These are phyloP conservation scores for Lamproptera curius DNA, from an alignment of 2,888 invertebrate species.

Conservation along the genomic window DNA sequence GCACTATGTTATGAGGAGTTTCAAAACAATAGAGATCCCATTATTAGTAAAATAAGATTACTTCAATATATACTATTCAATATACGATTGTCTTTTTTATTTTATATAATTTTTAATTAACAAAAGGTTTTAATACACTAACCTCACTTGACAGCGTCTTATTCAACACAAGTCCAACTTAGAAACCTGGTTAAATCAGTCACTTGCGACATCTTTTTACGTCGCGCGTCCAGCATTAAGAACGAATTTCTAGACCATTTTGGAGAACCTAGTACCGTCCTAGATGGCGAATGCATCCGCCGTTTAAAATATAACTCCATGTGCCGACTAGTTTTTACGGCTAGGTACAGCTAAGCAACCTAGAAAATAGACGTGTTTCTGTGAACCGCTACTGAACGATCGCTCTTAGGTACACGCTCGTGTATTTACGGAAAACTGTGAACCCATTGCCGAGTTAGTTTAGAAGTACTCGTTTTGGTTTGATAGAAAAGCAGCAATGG, in stretches of 20 bases:
- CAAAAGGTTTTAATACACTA: too few species aligned
- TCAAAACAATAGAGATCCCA: too few species aligned
- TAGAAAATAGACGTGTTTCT: constrained; percentile 63
- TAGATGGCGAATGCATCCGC: constrained; percentile 61
- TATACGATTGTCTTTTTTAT: too few species aligned
- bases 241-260: constrained; percentile 54
- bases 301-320: constrained; percentile 57
- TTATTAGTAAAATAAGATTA: too few species aligned
- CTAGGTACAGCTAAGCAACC: constrained; percentile 54
- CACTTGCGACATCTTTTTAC: constrained; percentile 26
- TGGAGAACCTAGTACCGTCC: constrained; percentile 54
- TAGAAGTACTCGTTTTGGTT: too few species aligned
- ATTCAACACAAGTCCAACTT: constrained; percentile 15
- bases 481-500: too few species aligned
- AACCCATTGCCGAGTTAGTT: too few species aligned
- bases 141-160: neutral
- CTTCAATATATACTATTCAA: too few species aligned
- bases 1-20: too few species aligned
- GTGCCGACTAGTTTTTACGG: constrained; percentile 55
- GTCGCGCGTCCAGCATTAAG: constrained; percentile 18
- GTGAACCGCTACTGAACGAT: constrained; percentile 43
- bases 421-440: too few species aligned
- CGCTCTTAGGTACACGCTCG: constrained; percentile 5
- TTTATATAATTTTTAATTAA: too few species aligned
- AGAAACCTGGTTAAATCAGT: constrained; percentile 23